Evolutionary conservation across 1,140 invertebrate genomes (phyloP), one percentile per base, ranked within the genome.

Genomic region (Thaumetopoea pityocampa): DNA sequence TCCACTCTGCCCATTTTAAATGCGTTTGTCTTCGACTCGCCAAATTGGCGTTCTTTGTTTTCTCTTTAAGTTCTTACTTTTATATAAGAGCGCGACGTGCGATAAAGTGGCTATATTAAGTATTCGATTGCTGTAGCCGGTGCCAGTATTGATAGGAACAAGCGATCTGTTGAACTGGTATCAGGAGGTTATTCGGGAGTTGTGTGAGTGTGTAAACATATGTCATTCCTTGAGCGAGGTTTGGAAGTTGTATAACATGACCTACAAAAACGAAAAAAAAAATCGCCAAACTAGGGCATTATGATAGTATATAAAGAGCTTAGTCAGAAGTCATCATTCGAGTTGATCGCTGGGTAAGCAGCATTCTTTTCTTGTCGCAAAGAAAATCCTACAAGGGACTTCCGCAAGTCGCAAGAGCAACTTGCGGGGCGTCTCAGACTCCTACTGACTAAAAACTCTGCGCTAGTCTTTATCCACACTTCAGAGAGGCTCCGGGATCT

Each of bases 1-100:
- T 80, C 73, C 72, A 65, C 76, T 81, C 67, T 73, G 62, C 73
- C 77, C 80, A 84, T 84, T 81, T 84, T 84, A 84, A 84, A 84
- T 73, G 68, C 76, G 76, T 83, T 83, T 78, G 79, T 80, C 80
- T 80, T 67, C 66, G 63, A 80, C 69, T 79, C 69, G 68, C 77
- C 67, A 77, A 83, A 81, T 79, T 79, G 64, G 66, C 59, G 68
- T 48, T 73, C 70, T 68, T 68, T 70, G 71, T 76, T 76, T 76
- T 65, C 67, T 60, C 67, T 51, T 57, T 58, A 61, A 61, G 55
- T 69, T 73, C 57, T 62, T 61, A 69, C 63, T 64, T 33, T 43
- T 37, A 36, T 52, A 33, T 55, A 27, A 14, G 18, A 45, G 43
- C 24, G 23, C 36, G 28, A 42, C 18, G 27, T 19, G 17, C 26